Conservation (phyloP, 2,113 vertebrate species). For the Chamaea fasciata region DNA sequence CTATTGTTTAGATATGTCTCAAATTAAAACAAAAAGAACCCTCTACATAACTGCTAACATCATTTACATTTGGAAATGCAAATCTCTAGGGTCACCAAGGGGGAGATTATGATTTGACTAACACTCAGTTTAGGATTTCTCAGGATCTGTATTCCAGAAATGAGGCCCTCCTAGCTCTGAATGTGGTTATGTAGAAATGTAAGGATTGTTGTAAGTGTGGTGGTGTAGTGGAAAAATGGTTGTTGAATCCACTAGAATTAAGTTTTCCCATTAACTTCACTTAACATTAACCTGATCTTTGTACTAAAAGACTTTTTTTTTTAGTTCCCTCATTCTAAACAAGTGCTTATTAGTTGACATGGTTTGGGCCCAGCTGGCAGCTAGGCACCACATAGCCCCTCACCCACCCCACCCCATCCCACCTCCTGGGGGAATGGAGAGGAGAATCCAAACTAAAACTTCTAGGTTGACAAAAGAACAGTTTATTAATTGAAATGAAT, state of each 20-base stretch:
- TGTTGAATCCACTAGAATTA: not conserved
- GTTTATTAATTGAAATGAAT: not conserved
- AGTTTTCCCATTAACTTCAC: not conserved
- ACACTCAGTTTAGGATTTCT: not conserved
- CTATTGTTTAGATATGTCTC: not conserved
- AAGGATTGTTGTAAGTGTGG: not conserved
- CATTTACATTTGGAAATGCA: not conserved
- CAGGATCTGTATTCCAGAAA: not conserved
- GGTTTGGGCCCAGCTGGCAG: not conserved
- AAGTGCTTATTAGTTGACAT: not conserved
- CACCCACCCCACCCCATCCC: not conserved
- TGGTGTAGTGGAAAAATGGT: not conserved
- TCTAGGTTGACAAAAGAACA: not conserved
- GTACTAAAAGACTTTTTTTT: not conserved
- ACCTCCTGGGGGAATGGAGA: accelerated
- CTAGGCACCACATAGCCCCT: accelerated
- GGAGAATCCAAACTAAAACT: not conserved
- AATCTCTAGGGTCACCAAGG: not conserved
- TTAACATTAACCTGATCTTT: not conserved
- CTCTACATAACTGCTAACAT: not conserved
- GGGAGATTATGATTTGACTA: not conserved
- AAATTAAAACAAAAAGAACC: not conserved
- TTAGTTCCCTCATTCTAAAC: not conserved
- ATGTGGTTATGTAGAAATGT: not conserved
- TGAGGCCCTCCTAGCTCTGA: not conserved